Evolutionary conservation across 2,113 vertebrate genomes (phyloP), one percentile per base, ranked within the genome.

Genomic region (Stercorarius parasiticus): DNA sequence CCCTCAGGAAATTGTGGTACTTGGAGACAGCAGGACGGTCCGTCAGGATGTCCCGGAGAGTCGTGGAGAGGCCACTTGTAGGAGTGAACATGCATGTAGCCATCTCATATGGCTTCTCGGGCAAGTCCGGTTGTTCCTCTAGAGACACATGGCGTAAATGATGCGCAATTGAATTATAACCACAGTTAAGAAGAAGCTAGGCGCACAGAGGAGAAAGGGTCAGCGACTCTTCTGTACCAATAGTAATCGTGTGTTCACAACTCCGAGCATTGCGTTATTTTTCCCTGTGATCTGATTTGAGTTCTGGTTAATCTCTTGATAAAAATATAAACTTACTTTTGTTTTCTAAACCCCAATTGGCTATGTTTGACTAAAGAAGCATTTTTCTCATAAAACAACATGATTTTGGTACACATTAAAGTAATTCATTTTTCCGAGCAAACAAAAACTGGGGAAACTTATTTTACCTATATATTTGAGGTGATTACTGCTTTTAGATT

Each of bases 1-100:
- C 98, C 11, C 69, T 86, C 11, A 98, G 95, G 95, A 98, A 98
- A 91, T 98, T 98, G 95, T 98, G 97, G 78, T 98, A 98, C 86
- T 98, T 97, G 47, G 98, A 98, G 65, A 97, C 98, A 0, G 98
- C 98, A 34, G 97, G 86, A 16, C 98, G 97, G 27, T 98, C 83
- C 0, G 98, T 98, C 82, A 98, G 96, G 80, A 98, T 93, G 10
- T 97, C 96, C 40, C 98, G 97, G 40, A 98, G 97, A 6, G 96
- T 58, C 0, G 95, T 96, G 79, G 98, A 98, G 47, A 98, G 93
- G 64, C 97, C 96, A 0, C 98, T 97, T 0, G 88, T 96, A 2
- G 98, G 98, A 18, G 97, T 97, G 89, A 98, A 97, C 78, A 98
- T 98, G 0, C 95, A 92, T 0, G 98, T 98, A 22, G 98, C 98